Evolutionary conservation across 2,113 vertebrate genomes (phyloP).

Genomic region (Psittacula cyanocephala): DNA sequence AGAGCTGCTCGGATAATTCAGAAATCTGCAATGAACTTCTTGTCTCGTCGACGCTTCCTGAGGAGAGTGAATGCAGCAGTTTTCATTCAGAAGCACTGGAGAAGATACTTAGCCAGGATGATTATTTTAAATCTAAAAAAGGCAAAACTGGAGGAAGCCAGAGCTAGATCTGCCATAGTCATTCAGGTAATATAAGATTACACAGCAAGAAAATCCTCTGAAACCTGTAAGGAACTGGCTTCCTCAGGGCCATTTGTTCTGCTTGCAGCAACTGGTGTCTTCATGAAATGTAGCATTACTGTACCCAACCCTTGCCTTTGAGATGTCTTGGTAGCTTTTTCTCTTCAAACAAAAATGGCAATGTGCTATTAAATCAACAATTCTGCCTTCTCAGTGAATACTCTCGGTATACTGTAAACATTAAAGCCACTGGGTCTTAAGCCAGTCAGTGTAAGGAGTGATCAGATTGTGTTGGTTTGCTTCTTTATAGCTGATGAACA

Average conservation of each 20-base stretch:
- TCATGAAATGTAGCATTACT: neutral
- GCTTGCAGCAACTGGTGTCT: neutral
- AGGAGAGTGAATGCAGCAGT: constrained; percentile 70
- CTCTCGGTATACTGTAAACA: neutral
- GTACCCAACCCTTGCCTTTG: too few relatives aligned
- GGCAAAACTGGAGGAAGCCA: constrained; percentile 62
- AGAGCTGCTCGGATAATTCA: constrained; percentile 83
- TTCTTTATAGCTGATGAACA: neutral
- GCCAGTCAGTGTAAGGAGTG: neutral
- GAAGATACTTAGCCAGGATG: constrained; percentile 68
- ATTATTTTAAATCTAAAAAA: constrained; percentile 66
- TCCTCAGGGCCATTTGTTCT: neutral
- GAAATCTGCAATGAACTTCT: constrained; percentile 66
- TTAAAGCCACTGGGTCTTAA: neutral
- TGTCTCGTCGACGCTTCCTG: constrained; percentile 55
- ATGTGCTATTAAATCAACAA: neutral
- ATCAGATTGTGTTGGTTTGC: neutral
- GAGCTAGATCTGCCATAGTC: constrained; percentile 72
- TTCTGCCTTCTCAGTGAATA: neutral
- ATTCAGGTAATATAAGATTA: constrained; percentile 81
- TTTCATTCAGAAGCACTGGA: constrained; percentile 84
- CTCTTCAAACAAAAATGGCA: neutral
- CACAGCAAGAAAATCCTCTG: neutral
- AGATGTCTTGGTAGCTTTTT: neutral
- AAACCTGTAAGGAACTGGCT: neutral